These are phyloP conservation scores for Heliconius charithonia DNA, from an alignment of 2,888 invertebrate genomes.

Conservation along the genomic window DNA sequence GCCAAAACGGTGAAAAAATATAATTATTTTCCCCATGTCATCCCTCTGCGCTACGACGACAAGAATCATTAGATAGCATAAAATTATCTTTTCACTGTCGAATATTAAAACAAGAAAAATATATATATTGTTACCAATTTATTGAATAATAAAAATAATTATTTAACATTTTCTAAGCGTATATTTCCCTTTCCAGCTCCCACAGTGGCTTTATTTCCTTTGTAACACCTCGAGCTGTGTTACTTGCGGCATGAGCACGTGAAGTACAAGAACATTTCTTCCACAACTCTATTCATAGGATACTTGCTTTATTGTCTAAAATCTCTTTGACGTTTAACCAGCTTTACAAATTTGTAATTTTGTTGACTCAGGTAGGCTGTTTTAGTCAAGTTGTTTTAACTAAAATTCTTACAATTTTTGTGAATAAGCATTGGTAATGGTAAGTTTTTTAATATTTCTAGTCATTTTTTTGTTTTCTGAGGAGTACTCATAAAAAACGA, in stretches of 20 bases:
- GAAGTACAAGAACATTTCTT: slow-evolving; percentile 1
- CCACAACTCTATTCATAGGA: slow-evolving; percentile 6
- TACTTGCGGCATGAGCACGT: not conserved
- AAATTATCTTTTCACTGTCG: too few species aligned
- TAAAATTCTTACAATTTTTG: not conserved
- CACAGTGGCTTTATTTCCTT: not conserved
- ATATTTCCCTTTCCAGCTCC: not conserved
- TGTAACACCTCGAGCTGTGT: slow-evolving; percentile 7
- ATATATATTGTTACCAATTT: too few species aligned
- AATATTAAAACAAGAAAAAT: too few species aligned
- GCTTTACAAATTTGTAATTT: not conserved
- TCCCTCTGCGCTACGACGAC: too few species aligned
- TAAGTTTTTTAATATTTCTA: not conserved
- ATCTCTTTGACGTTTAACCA: slow-evolving; percentile 1
- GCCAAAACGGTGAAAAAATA: too few species aligned
- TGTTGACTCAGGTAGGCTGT: not conserved
- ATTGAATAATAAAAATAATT: not conserved
- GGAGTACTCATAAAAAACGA: too few species aligned
- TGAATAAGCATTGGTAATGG: not conserved
- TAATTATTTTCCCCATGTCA: too few species aligned
- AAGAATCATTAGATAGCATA: too few species aligned
- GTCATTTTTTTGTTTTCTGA: too few species aligned
- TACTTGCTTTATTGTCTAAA: slow-evolving; percentile 16
- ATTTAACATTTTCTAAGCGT: not conserved
- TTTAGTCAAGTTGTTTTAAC: not conserved